Percentiles rank a stretch among this genome's conserved stretches.
These are phyloP conservation scores for Scaptomyza montana DNA, from an alignment of 1,140 invertebrate species.

Conservation along the genomic window DNA sequence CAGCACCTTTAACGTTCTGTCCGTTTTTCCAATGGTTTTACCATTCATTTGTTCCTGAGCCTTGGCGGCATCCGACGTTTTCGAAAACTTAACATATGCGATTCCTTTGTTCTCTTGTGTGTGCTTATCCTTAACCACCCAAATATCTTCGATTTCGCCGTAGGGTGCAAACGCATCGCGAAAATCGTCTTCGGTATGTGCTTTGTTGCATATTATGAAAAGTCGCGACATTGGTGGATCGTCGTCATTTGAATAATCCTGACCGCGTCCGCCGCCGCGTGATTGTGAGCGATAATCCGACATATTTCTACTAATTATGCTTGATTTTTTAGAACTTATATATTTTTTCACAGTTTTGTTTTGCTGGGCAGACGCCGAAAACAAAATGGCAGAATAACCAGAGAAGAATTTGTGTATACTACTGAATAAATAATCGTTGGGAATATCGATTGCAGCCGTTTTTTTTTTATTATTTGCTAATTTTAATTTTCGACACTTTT, in stretches of 20 bases:
- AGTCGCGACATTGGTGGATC: constrained; percentile 93
- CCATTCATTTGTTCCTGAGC: constrained; percentile 95
- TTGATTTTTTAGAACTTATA: neutral
- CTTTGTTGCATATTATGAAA: constrained; percentile 94
- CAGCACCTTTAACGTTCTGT: constrained; percentile 94
- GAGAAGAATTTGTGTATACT: constrained; percentile 85
- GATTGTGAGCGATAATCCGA: constrained; percentile 82
- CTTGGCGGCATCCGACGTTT: constrained; percentile 92
- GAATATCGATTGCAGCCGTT: constrained; percentile 22
- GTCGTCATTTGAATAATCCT: constrained; percentile 84
- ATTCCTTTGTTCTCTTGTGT: constrained; percentile 94
- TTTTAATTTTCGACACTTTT: neutral
- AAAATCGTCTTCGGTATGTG: constrained; percentile 91
- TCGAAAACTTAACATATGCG: constrained; percentile 92
- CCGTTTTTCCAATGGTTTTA: constrained; percentile 89
- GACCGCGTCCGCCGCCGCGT: constrained; percentile 65
- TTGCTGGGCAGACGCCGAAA: constrained; percentile 30
- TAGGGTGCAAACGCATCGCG: constrained; percentile 91
- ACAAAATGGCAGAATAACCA: constrained; percentile 52
- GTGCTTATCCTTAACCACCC: constrained; percentile 93
- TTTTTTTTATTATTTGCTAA: neutral
- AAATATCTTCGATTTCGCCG: constrained; percentile 94
- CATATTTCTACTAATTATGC: constrained; percentile 50
- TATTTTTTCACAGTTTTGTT: constrained; percentile 18
- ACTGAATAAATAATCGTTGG: constrained; percentile 23